phyloP scores from a whole-genome alignment of 2,797 vertebrate species.

The Acrossocheilus wenchowensis region DNA sequence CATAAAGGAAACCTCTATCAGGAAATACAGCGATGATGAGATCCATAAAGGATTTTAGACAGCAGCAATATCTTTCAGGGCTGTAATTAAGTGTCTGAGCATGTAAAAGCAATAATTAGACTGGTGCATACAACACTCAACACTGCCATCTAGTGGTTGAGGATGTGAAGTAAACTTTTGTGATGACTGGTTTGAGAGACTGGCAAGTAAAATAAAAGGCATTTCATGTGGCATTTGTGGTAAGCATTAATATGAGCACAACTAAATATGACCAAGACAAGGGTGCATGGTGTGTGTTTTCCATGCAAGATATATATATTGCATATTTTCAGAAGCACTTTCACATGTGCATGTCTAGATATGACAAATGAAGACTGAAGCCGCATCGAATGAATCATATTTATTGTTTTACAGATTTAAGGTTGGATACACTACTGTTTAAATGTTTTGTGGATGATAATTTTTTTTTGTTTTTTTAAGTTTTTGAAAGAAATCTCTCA shows the following conservation, averaged over 20 bases:
- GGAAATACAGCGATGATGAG: conserved; percentile 60
- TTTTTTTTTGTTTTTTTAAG: not conserved
- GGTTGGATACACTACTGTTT: not conserved
- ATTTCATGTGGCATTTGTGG: not conserved
- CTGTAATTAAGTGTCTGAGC: conserved; percentile 66
- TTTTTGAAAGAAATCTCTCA: not conserved
- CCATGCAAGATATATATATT: not conserved
- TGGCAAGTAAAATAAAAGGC: not conserved
- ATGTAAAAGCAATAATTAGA: conserved; percentile 60
- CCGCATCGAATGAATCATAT: not conserved
- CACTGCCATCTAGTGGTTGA: conserved; percentile 74
- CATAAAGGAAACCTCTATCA: conserved; percentile 68
- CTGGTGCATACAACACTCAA: conserved; percentile 53
- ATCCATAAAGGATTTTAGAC: conserved; percentile 62
- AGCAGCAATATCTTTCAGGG: conserved; percentile 68
- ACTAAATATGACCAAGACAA: not conserved
- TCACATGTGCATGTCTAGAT: not conserved
- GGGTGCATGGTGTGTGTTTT: not conserved
- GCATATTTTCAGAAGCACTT: not conserved
- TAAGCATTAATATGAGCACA: not conserved
- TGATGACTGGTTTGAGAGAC: not conserved
- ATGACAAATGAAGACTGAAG: not conserved
- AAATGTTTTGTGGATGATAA: not conserved
- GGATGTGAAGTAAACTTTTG: not conserved
- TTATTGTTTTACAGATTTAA: not conserved